These are phyloP conservation scores for Hydriomena furcata DNA, from an alignment of 2,888 invertebrate species.

Conservation along the genomic window DNA sequence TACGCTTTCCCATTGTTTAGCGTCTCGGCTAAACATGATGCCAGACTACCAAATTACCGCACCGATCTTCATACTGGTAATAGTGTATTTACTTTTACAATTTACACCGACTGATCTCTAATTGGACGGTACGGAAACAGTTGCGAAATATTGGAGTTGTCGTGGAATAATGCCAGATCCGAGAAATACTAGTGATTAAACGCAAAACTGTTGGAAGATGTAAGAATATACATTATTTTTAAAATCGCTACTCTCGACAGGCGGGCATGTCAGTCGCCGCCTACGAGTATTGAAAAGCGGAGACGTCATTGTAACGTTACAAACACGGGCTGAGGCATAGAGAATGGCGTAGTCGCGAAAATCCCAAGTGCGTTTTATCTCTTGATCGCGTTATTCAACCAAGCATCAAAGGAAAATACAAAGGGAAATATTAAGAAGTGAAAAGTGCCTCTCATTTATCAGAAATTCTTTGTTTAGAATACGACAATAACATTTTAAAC, in stretches of 20 bases:
- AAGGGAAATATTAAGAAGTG: constrained; percentile 68
- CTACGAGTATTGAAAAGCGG: constrained; percentile 36
- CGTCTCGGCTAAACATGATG: constrained; percentile 63
- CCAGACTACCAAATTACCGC: constrained; percentile 59
- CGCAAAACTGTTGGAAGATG: constrained; percentile 41
- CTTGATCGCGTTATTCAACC: constrained; percentile 78
- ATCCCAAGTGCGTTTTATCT: constrained; percentile 73
- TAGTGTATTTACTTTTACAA: constrained; percentile 25
- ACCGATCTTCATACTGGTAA: constrained; percentile 41
- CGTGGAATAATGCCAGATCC: constrained; percentile 49
- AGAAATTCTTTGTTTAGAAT: constrained; percentile 60
- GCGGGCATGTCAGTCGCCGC: constrained; percentile 37
- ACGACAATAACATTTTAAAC: constrained; percentile 44
- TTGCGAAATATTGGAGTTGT: constrained; percentile 40
- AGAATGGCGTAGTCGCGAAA: constrained; percentile 54
- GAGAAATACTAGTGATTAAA: constrained; percentile 43
- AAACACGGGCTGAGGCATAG: constrained; percentile 47
- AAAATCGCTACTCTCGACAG: constrained; percentile 25
- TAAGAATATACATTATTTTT: constrained; percentile 47
- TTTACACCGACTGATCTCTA: constrained; percentile 15
- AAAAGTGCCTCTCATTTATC: constrained; percentile 65
- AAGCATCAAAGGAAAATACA: constrained; percentile 76
- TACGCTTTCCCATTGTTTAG: constrained; percentile 66
- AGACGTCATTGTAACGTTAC: constrained; percentile 41
- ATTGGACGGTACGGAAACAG: constrained; percentile 27